A percentile compares a stretch with the other conserved stretches of the same genome.
phyloP scores from a whole-genome alignment of 2,113 vertebrate genomes.

The Gopherus evgoodei region DNA sequence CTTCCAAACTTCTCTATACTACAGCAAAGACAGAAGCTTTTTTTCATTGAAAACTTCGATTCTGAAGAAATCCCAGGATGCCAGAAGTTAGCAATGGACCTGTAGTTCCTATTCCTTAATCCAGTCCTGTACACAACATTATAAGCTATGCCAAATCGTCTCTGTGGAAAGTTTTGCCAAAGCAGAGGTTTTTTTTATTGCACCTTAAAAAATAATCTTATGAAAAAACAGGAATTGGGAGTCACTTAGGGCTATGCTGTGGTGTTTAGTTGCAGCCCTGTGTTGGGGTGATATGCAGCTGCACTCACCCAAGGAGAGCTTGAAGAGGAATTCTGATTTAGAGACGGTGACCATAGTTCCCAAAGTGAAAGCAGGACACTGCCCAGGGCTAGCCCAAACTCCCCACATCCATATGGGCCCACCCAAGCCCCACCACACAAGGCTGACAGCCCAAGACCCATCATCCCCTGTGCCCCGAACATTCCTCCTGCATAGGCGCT shows the following conservation, averaged over 20 bases:
- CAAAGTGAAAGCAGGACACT: too few species aligned
- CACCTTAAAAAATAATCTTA: background rate
- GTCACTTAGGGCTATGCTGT: background rate
- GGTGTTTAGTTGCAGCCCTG: background rate
- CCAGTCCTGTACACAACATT: background rate
- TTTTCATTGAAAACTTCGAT: too few species aligned
- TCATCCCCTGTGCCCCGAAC: too few species aligned
- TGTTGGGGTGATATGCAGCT: fast-evolving
- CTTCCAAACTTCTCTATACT: too few species aligned
- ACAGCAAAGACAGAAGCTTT: too few species aligned
- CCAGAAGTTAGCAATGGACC: background rate
- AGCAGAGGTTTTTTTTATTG: background rate
- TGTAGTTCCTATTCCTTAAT: background rate
- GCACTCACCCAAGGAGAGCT: too few species aligned
- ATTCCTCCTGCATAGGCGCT: too few species aligned
- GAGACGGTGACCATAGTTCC: too few species aligned
- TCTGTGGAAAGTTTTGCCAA: background rate
- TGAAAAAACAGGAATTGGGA: background rate
- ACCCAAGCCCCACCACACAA: too few species aligned
- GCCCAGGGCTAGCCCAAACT: too few species aligned
- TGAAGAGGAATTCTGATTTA: background rate
- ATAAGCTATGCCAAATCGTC: background rate
- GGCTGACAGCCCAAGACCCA: too few species aligned
- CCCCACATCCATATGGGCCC: too few species aligned
- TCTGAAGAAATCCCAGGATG: background rate